Evolutionary conservation across 2,797 vertebrate genomes (phyloP).

Genomic region (Sebastes reedi): DNA sequence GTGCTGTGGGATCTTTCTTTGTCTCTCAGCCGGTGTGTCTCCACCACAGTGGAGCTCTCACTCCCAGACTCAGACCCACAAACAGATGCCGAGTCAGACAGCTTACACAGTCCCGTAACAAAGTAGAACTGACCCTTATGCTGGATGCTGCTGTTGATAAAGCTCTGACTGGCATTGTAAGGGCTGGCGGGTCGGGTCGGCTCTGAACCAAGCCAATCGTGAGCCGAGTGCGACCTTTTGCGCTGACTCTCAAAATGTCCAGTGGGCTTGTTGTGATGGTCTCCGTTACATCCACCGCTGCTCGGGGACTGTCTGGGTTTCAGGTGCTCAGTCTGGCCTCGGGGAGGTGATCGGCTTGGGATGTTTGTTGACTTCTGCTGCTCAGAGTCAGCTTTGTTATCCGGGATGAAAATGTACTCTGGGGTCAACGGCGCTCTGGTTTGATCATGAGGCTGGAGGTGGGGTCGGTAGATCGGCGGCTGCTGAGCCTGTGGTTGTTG

Average conservation of each 20-base stretch:
- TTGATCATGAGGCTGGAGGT: slow-evolving; percentile 52
- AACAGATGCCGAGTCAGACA: slow-evolving; percentile 61
- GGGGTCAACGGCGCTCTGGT: slow-evolving; percentile 37
- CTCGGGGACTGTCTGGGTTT: slow-evolving; percentile 45
- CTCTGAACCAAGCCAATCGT: slow-evolving; percentile 55
- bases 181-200: slow-evolving; percentile 42
- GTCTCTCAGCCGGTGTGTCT: slow-evolving; percentile 59
- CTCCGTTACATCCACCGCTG: slow-evolving; percentile 38
- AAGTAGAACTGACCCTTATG: slow-evolving; percentile 86
- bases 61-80: slow-evolving; percentile 61
- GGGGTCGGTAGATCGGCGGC: slow-evolving; percentile 50
- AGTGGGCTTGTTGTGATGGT: slow-evolving; percentile 31
- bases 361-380: slow-evolving; percentile 59
- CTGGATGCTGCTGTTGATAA: slow-evolving; percentile 81
- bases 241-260: slow-evolving; percentile 61
- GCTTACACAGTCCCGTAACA: slow-evolving; percentile 77
- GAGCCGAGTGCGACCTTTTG: slow-evolving; percentile 63
- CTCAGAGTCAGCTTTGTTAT: slow-evolving; percentile 55
- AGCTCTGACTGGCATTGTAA: slow-evolving; percentile 61
- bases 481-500: slow-evolving; percentile 42
- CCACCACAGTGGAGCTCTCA: slow-evolving; percentile 45
- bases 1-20: slow-evolving; percentile 74
- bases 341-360: slow-evolving; percentile 68
- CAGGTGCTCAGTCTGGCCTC: slow-evolving; percentile 71
- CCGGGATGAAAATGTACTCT: slow-evolving; percentile 51